phyloP scores from a whole-genome alignment of 2,113 vertebrate species.

The Oreochromis aureus region DNA sequence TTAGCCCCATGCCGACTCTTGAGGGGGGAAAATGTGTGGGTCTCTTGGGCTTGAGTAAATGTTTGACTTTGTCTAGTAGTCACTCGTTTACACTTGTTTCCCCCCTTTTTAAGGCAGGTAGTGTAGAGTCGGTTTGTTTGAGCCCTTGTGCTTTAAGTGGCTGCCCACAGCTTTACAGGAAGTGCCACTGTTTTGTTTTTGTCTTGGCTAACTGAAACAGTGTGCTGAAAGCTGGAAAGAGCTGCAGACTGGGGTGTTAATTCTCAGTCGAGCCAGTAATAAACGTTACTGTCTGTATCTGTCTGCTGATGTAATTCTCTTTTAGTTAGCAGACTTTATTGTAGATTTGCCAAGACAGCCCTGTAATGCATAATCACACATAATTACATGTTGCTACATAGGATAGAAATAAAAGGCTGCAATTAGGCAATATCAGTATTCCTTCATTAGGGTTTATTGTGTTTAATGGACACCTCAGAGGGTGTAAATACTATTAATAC shows the following conservation, averaged over 20 bases:
- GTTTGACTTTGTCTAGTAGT: conserved; percentile 19
- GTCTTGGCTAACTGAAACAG: background rate
- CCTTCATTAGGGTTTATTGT: background rate
- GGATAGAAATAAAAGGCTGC: background rate
- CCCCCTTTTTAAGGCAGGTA: background rate
- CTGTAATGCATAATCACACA: background rate
- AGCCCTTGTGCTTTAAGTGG: background rate
- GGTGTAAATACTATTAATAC: background rate
- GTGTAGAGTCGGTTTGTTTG: background rate
- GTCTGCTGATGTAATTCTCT: background rate
- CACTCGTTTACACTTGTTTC: background rate
- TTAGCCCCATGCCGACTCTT: background rate
- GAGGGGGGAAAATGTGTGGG: background rate
- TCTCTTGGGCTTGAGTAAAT: conserved; percentile 3
- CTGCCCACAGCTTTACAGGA: conserved; percentile 18
- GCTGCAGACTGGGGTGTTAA: background rate
- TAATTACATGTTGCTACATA: background rate
- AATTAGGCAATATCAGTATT: background rate
- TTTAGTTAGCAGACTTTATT: background rate
- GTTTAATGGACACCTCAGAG: background rate
- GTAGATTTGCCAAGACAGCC: background rate
- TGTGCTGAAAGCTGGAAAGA: background rate
- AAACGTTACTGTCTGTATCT: background rate
- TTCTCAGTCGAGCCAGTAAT: background rate
- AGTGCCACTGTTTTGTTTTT: background rate